Evolutionary conservation across 2,113 vertebrate species (phyloP).

Genomic region (Brachyhypopomus gauderio): DNA sequence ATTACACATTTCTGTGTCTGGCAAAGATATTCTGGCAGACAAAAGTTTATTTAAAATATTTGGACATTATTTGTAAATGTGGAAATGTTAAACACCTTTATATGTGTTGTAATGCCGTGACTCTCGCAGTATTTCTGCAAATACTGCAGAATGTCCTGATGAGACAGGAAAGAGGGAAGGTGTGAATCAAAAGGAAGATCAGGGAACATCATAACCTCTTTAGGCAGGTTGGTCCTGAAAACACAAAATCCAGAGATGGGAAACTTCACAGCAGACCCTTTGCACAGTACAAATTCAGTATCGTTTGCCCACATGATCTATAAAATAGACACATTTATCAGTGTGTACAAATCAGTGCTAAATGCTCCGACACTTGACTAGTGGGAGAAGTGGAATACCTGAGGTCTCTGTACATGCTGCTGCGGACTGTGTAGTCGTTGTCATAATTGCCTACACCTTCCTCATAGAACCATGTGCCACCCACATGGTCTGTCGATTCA

Average conservation of each 20-base stretch:
- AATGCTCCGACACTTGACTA: neutral
- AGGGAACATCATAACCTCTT: slow-evolving; percentile 84
- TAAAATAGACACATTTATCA: no score
- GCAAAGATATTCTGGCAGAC: neutral
- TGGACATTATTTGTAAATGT: neutral
- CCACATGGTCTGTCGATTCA: slow-evolving; percentile 66
- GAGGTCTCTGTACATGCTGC: slow-evolving; percentile 83
- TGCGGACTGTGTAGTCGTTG: slow-evolving; percentile 57
- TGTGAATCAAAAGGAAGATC: slow-evolving; percentile 76
- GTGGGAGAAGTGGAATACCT: slow-evolving; percentile 51
- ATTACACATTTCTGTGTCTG: neutral
- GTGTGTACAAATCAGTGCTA: no score
- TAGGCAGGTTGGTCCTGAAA: slow-evolving; percentile 80
- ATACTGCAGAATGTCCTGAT: slow-evolving; percentile 73
- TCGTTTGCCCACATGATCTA: neutral
- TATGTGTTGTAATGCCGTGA: slow-evolving; percentile 65
- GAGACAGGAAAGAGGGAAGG: slow-evolving; percentile 77
- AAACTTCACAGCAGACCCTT: neutral
- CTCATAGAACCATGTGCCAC: slow-evolving; percentile 80
- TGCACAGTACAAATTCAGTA: neutral
- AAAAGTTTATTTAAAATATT: neutral
- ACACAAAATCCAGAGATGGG: neutral
- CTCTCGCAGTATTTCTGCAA: slow-evolving; percentile 72
- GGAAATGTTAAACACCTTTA: slow-evolving; percentile 64
- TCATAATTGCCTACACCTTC: slow-evolving; percentile 59